Evolutionary conservation across 2,113 vertebrate species (phyloP).

Genomic region (Anguilla rostrata): DNA sequence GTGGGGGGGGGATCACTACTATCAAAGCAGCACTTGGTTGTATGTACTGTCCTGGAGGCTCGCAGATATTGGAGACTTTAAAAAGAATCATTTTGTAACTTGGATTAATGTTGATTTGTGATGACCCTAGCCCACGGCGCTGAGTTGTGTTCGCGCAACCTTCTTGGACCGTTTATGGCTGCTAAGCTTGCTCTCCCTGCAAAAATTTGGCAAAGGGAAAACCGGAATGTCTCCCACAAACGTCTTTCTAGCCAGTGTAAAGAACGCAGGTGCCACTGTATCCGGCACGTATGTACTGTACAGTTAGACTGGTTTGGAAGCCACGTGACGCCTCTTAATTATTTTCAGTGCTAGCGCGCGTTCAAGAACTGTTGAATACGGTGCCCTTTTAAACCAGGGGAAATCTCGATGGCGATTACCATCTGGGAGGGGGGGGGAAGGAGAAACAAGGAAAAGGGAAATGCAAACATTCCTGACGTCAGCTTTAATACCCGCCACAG

Average conservation of each 20-base stretch:
- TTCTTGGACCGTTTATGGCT: background rate
- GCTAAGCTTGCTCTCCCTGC: background rate
- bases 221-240: background rate
- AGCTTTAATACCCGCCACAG: background rate
- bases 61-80: no score
- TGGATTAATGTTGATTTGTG: background rate
- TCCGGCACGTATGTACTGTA: background rate
- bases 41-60: no score
- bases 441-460: background rate
- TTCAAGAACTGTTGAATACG: background rate
- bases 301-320: background rate
- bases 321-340: background rate
- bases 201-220: background rate
- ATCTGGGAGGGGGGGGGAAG: background rate
- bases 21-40: no score
- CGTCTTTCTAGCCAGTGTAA: background rate
- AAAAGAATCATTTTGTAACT: no score
- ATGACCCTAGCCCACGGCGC: background rate
- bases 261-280: background rate
- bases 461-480: background rate
- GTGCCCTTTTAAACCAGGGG: background rate
- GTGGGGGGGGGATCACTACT: no score
- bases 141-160: background rate
- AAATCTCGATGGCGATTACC: background rate
- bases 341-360: background rate